These are phyloP conservation scores for Mobula hypostoma DNA, from an alignment of 2,113 vertebrate genomes.

Conservation along the genomic window DNA sequence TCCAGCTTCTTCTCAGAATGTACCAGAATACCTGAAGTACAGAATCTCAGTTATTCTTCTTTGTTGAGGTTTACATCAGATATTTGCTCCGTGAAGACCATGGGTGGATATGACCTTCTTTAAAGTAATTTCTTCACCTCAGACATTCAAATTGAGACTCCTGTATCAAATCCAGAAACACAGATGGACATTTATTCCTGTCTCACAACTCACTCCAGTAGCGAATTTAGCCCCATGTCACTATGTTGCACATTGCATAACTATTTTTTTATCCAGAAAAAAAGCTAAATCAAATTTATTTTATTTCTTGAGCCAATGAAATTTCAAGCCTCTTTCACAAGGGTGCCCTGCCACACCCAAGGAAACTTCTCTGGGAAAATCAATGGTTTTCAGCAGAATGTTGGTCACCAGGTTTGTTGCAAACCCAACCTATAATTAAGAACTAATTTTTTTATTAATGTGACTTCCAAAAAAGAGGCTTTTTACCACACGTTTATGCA, in stretches of 20 bases:
- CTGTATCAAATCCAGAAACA: not conserved
- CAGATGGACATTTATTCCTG: not conserved
- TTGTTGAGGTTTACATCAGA: no score
- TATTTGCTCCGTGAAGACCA: no score
- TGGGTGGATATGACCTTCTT: no score
- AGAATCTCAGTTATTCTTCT: no score
- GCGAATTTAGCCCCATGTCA: not conserved
- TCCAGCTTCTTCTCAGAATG: no score
- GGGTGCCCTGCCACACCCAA: not conserved
- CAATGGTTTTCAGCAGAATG: not conserved
- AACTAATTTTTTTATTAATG: not conserved
- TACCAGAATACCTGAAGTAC: no score
- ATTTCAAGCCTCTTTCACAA: not conserved
- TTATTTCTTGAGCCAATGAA: not conserved
- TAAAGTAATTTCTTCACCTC: no score
- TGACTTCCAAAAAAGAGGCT: not conserved
- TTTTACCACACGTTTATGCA: no score
- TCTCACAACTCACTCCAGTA: not conserved
- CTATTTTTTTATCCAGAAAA: not conserved
- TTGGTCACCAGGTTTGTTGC: not conserved
- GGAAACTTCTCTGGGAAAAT: not conserved
- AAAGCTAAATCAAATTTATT: not conserved
- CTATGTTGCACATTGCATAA: not conserved
- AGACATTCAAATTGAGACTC: no score
- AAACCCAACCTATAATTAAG: not conserved